These are phyloP conservation scores for Pelodiscus sinensis DNA, from an alignment of 2,113 vertebrate genomes.

Conservation along the genomic window DNA sequence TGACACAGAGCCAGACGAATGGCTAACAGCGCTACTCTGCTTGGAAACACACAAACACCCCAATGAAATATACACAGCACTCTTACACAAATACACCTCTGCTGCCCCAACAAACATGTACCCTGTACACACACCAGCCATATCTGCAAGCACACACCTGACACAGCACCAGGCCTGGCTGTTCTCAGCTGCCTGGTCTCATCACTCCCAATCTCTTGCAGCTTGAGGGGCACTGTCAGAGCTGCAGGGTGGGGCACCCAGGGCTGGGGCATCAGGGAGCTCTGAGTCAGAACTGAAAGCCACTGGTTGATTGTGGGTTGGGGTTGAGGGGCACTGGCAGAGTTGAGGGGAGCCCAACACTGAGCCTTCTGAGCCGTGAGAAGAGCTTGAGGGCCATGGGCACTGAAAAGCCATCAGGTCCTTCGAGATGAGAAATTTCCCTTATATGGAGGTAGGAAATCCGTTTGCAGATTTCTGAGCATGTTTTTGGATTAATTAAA, in stretches of 20 bases:
- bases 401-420: background rate
- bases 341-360: background rate
- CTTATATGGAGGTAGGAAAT: background rate
- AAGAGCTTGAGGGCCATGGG: background rate
- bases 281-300: background rate
- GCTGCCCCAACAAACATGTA: background rate
- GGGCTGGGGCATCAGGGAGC: background rate
- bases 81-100: background rate
- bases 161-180: background rate
- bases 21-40: background rate
- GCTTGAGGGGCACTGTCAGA: background rate
- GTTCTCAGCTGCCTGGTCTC: background rate
- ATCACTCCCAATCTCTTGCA: background rate
- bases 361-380: background rate
- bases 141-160: background rate
- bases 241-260: background rate
- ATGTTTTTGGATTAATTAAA: background rate
- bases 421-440: background rate
- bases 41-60: background rate
- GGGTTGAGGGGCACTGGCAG: background rate
- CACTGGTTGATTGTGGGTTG: background rate
- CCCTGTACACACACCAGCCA: background rate
- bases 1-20: background rate
- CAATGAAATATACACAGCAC: background rate
- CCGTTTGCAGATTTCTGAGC: background rate